Percentiles rank a stretch among this genome's conserved stretches.
Evolutionary conservation across 2,888 invertebrate genomes (phyloP).

Genomic region (Macroteleia sp.): DNA sequence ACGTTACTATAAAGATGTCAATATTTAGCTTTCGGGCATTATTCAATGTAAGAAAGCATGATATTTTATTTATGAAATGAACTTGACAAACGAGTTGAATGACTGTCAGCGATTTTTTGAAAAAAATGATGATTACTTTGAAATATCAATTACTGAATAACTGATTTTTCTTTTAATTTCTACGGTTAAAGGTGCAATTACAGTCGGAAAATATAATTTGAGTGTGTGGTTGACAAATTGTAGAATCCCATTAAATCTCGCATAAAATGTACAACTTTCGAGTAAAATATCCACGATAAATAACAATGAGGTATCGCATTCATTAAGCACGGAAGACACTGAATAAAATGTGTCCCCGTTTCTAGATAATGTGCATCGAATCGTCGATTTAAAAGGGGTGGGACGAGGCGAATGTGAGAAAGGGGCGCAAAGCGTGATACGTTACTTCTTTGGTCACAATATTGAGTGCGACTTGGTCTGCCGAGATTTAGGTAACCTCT

Average conservation of each 20-base stretch:
- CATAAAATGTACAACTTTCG: constrained; percentile 18
- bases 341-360: constrained; percentile 59
- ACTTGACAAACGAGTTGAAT: constrained; percentile 33
- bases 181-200: no score
- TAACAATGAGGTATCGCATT: constrained; percentile 40
- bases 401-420: constrained; percentile 60
- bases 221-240: no score
- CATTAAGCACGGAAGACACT: constrained; percentile 45
- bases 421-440: constrained; percentile 75
- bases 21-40: constrained; percentile 31
- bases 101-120: no score
- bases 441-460: constrained; percentile 81
- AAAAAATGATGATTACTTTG: no score
- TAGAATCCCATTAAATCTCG: background rate
- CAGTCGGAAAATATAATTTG: no score
- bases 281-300: constrained; percentile 34
- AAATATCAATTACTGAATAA: no score
- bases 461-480: constrained; percentile 79
- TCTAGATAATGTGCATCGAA: constrained; percentile 49
- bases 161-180: no score
- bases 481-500: constrained; percentile 77
- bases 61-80: constrained; percentile 39
- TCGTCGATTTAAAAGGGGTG: constrained; percentile 50
- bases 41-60: constrained; percentile 13
- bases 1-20: no score